A percentile compares a stretch with the other conserved stretches of the same genome.
phyloP scores from a whole-genome alignment of 2,888 invertebrate genomes.

The Neoitamus cyanurus region DNA sequence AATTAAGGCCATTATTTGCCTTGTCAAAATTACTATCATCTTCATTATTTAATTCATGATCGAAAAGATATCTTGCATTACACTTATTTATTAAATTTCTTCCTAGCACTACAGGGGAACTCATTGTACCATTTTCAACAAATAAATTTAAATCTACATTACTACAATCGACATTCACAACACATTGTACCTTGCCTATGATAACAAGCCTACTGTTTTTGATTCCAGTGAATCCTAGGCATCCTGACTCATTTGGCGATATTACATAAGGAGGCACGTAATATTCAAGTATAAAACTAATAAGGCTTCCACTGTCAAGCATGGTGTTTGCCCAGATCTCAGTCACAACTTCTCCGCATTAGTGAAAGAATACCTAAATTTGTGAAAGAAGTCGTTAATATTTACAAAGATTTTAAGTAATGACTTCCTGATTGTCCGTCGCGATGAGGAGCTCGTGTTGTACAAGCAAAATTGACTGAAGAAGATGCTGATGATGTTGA shows the following conservation, averaged over 20 bases:
- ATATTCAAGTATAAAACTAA: constrained; percentile 9
- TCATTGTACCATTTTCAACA: neutral
- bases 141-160: neutral
- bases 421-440: neutral
- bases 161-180: neutral
- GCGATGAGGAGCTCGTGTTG: no score
- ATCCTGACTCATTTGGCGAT: neutral
- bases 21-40: neutral
- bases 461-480: no score
- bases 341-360: neutral
- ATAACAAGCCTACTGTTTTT: constrained; percentile 11
- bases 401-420: neutral
- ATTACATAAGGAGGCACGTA: neutral
- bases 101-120: neutral
- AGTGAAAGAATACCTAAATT: neutral
- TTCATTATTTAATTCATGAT: neutral
- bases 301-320: neutral
- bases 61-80: neutral
- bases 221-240: neutral
- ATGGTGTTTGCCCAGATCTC: neutral
- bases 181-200: constrained; percentile 9
- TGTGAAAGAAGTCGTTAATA: neutral
- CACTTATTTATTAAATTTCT: neutral
- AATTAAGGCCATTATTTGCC: neutral
- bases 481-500: no score